Percentiles rank a stretch among this genome's conserved stretches.
Evolutionary conservation across 2,888 invertebrate genomes (phyloP).

Genomic region (Hemicrepidius hirtus): DNA sequence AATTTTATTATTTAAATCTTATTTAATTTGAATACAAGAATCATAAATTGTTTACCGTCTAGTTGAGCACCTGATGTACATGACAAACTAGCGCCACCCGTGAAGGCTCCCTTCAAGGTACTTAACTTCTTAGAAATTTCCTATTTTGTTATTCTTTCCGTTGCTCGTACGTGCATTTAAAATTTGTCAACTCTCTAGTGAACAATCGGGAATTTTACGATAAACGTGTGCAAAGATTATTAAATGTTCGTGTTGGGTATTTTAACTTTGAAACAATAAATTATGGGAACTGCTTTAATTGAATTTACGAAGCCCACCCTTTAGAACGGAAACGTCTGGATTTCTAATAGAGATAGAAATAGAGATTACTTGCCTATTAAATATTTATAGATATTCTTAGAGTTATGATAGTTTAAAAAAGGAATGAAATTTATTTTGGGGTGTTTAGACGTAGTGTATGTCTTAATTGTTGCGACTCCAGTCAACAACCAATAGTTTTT

Average conservation of each 20-base stretch:
- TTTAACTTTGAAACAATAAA: conserved; percentile 35
- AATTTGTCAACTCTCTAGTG: conserved; percentile 36
- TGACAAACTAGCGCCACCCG: conserved; percentile 61
- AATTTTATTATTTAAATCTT: conserved; percentile 35
- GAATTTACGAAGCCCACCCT: conserved; percentile 57
- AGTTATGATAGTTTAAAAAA: too few species aligned
- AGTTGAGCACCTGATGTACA: conserved; percentile 59
- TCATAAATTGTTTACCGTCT: conserved; percentile 56
- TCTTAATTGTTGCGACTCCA: too few species aligned
- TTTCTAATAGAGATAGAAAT: neutral
- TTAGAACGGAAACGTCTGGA: conserved; percentile 28
- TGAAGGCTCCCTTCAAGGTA: conserved; percentile 48
- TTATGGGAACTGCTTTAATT: conserved; percentile 32
- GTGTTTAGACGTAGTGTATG: too few species aligned
- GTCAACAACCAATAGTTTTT: too few species aligned
- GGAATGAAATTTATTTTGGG: too few species aligned
- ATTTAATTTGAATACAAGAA: conserved; percentile 50
- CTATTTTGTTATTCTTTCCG: conserved; percentile 47
- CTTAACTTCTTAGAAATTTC: conserved; percentile 42
- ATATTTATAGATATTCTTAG: too few species aligned
- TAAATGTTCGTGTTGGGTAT: conserved; percentile 30
- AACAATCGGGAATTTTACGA: conserved; percentile 25
- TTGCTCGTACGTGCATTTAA: conserved; percentile 31
- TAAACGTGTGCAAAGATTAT: conserved; percentile 42
- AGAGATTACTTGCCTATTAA: too few species aligned